Conservation (phyloP, 2,888 invertebrate genomes). For the Ecdyonurus torrentis region DNA sequence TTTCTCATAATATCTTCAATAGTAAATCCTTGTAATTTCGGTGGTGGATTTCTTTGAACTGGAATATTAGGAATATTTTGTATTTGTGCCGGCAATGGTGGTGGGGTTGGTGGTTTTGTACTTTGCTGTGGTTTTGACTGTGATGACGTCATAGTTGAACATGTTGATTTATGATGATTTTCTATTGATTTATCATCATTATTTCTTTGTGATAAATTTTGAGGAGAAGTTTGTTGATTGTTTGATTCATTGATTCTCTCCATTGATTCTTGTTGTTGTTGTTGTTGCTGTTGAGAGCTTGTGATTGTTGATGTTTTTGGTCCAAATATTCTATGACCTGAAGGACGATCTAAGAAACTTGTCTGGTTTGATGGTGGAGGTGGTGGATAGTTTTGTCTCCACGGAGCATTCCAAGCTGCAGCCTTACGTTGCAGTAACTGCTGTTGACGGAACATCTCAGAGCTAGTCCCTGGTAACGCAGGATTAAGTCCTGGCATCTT, state of each 20-base stretch:
- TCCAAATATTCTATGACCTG: slow-evolving; percentile 8
- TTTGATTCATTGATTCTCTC: neutral
- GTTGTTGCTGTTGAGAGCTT: slow-evolving; percentile 11
- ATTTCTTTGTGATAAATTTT: neutral
- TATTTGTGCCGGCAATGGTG: neutral
- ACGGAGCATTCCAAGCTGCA: slow-evolving; percentile 17
- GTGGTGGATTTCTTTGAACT: slow-evolving; percentile 20
- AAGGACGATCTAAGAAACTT: slow-evolving; percentile 13
- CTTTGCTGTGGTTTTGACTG: neutral
- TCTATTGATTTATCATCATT: neutral
- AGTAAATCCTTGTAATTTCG: slow-evolving; percentile 53
- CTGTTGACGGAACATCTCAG: slow-evolving; percentile 9
- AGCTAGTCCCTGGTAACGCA: slow-evolving; percentile 13
- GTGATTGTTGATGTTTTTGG: slow-evolving; percentile 4
- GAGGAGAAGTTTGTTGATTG: neutral
- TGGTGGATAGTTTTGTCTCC: slow-evolving; percentile 19
- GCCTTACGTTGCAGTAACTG: slow-evolving; percentile 43
- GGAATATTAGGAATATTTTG: slow-evolving; percentile 5
- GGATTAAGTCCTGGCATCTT: slow-evolving; percentile 7
- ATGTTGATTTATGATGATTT: neutral
- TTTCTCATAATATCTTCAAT: slow-evolving; percentile 74
- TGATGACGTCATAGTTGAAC: neutral
- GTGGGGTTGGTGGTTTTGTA: slow-evolving; percentile 1
- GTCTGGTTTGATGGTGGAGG: slow-evolving; percentile 16
- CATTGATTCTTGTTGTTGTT: slow-evolving; percentile 11